These are phyloP conservation scores for Carduelis carduelis DNA, from an alignment of 2,797 vertebrate species.

Conservation along the genomic window DNA sequence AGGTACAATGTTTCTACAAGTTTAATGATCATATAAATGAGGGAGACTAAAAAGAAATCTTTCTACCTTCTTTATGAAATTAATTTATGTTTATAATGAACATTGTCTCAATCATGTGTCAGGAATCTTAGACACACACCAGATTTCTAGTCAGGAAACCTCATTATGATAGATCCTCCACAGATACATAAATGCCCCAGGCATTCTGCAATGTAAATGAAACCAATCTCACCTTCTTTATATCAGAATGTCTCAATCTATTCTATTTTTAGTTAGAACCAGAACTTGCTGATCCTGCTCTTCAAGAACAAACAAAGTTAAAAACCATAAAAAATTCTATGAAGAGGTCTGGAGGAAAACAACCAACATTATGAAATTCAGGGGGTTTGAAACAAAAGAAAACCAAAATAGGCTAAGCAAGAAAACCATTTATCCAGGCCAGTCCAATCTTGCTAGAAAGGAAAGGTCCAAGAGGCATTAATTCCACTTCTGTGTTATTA, in stretches of 20 bases:
- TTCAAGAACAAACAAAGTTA: neutral
- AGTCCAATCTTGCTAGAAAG: conserved; percentile 16
- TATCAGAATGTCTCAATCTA: neutral
- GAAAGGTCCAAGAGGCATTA: conserved; percentile 46
- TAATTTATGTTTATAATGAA: neutral
- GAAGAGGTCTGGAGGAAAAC: neutral
- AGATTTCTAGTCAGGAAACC: neutral
- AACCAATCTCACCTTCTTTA: neutral
- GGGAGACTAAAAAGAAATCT: neutral
- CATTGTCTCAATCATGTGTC: neutral
- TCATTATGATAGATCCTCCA: neutral
- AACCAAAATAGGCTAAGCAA: neutral
- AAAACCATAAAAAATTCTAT: neutral
- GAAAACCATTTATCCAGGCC: conserved; percentile 16
- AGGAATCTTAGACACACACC: neutral
- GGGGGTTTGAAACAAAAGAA: neutral
- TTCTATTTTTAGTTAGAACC: neutral
- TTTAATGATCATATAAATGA: neutral
- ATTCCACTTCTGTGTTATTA: conserved; percentile 51
- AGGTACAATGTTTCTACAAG: neutral
- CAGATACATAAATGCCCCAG: neutral
- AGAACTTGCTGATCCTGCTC: neutral
- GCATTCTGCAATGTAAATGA: neutral
- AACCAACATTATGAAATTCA: neutral
- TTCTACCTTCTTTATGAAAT: neutral